Conservation (phyloP, 2,797 vertebrate genomes). For the Sternarchorhynchus goeldii region DNA sequence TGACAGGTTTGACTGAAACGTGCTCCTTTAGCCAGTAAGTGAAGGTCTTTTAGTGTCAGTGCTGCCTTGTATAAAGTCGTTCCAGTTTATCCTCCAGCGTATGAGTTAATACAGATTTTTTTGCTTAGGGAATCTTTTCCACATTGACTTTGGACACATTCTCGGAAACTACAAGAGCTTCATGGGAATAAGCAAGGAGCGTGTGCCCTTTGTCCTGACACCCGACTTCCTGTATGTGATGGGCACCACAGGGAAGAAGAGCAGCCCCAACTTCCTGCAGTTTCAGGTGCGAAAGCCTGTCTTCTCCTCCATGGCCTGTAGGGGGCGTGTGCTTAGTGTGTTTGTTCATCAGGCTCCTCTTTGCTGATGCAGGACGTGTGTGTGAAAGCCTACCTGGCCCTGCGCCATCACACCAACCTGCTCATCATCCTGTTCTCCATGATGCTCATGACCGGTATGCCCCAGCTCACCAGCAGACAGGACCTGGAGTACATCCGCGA, state of each 20-base stretch:
- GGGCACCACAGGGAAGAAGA: constrained; percentile 95
- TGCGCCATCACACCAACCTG: constrained; percentile 95
- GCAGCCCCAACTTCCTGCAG: constrained; percentile 91
- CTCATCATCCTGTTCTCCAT: constrained; percentile 99
- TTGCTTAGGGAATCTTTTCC: constrained; percentile 92
- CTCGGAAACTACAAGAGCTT: constrained; percentile 99
- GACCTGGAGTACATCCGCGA: constrained; percentile 97
- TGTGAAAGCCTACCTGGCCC: constrained; percentile 92
- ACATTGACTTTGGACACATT: constrained; percentile 99
- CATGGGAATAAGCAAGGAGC: constrained; percentile 96
- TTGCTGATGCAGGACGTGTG: constrained; percentile 81
- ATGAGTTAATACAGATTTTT: too few relatives aligned
- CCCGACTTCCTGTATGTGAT: constrained; percentile 98
- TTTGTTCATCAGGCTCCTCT: constrained; percentile 57
- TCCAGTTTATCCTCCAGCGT: too few relatives aligned
- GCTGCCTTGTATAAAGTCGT: too few relatives aligned
- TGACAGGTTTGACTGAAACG: too few relatives aligned
- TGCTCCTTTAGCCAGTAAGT: too few relatives aligned
- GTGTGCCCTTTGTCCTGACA: constrained; percentile 97
- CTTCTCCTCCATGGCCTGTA: background rate
- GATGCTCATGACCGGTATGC: constrained; percentile 99
- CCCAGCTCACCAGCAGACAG: constrained; percentile 95
- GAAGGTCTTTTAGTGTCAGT: too few relatives aligned
- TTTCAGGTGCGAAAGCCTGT: constrained; percentile 85
- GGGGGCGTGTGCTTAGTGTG: too few relatives aligned